Conservation (phyloP, 2,888 invertebrate species). For the Agriopis marginaria region DNA sequence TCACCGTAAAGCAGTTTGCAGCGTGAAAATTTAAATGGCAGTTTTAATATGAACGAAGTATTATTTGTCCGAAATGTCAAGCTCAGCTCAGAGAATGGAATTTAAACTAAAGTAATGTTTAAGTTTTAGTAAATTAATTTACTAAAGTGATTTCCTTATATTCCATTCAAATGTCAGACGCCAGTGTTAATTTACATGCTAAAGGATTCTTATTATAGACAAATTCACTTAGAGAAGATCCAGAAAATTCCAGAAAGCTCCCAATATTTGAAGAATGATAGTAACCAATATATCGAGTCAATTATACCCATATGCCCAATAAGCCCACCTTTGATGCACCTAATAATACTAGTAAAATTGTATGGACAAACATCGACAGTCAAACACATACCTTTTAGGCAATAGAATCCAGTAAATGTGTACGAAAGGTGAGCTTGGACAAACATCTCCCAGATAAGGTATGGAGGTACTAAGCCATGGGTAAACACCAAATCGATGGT, state of each 20-base stretch:
- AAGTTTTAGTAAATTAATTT: too few relatives aligned
- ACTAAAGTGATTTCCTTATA: background rate
- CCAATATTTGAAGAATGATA: constrained; percentile 22
- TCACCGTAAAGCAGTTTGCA: background rate
- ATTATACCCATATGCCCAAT: constrained; percentile 21
- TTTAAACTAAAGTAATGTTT: background rate
- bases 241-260: constrained; percentile 12
- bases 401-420: constrained; percentile 42
- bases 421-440: constrained; percentile 52
- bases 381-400: constrained; percentile 43
- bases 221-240: constrained; percentile 1
- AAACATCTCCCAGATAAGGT: constrained; percentile 61
- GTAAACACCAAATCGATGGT: constrained; percentile 66
- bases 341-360: constrained; percentile 41
- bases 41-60: background rate
- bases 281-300: constrained; percentile 25
- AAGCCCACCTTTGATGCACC: constrained; percentile 44
- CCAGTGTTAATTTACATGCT: constrained; percentile 19
- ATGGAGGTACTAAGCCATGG: constrained; percentile 55
- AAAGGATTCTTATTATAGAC: constrained; percentile 15
- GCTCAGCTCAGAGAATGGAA: constrained; percentile 13
- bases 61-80: constrained; percentile 6
- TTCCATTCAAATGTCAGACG: constrained; percentile 14
- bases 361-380: constrained; percentile 46
- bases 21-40: background rate